These are phyloP conservation scores for Mormoops blainvillei DNA, from an alignment of 2,113 vertebrate species.

Conservation along the genomic window DNA sequence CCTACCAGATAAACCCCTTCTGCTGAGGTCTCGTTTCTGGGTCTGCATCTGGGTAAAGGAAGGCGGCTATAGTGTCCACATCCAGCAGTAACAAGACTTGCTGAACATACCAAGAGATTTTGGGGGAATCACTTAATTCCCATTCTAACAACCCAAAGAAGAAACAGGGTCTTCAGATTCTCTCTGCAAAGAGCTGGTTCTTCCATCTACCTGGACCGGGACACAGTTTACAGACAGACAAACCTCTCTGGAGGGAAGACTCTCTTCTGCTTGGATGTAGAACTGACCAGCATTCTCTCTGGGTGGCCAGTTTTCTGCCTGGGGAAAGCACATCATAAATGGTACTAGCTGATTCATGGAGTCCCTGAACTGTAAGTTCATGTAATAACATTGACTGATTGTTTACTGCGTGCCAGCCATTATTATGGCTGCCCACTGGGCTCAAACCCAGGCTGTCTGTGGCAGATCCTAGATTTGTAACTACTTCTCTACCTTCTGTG, in stretches of 20 bases:
- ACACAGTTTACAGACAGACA: fast-evolving
- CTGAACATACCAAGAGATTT: neutral
- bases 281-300: fast-evolving
- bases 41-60: neutral
- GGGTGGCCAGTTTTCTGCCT: neutral
- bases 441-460: too few species aligned
- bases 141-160: neutral
- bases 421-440: neutral
- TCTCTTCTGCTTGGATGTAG: neutral
- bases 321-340: fast-evolving
- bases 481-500: neutral
- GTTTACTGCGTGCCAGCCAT: neutral
- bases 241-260: neutral
- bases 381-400: fast-evolving
- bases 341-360: neutral
- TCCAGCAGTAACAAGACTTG: neutral
- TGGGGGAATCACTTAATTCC: too few species aligned
- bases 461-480: neutral
- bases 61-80: neutral
- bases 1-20: neutral
- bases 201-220: neutral
- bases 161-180: neutral
- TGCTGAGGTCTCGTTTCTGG: neutral
- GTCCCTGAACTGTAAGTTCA: neutral
- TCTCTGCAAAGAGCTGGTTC: neutral